Conservation (phyloP, 1,140 invertebrate genomes). For the Formica selysi region DNA sequence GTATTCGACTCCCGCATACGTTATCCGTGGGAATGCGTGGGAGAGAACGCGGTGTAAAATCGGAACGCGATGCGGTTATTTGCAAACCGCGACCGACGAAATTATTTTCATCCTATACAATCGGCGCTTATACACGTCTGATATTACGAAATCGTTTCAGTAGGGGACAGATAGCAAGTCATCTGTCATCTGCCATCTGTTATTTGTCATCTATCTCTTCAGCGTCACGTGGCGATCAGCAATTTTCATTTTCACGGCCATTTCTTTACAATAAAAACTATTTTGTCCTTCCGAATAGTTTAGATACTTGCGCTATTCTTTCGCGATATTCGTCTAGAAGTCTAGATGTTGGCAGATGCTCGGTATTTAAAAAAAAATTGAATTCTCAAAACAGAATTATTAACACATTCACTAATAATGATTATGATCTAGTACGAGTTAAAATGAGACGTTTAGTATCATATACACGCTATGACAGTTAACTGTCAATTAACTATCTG, state of each 20-base stretch:
- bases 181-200: neutral
- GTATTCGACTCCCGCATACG: conserved; percentile 69
- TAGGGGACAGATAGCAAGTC: conserved; percentile 3
- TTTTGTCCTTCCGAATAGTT: too few relatives aligned
- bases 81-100: conserved; percentile 44
- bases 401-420: neutral
- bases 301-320: neutral
- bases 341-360: neutral
- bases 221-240: too few relatives aligned
- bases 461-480: too few relatives aligned
- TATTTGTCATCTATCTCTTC: too few relatives aligned
- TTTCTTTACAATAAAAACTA: too few relatives aligned
- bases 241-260: too few relatives aligned
- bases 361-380: neutral
- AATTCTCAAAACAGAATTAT: neutral
- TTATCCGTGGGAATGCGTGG: conserved; percentile 4
- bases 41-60: conserved; percentile 39
- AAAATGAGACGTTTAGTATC: neutral
- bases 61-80: conserved; percentile 43
- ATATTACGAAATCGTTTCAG: conserved; percentile 26
- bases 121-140: conserved; percentile 8
- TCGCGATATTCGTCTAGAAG: neutral
- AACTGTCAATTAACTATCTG: too few relatives aligned
- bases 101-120: conserved; percentile 47
- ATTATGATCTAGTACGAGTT: neutral